Base-by-base conservation (phyloP, 2,113 vertebrate genomes). In the Micromys minutus region DNA sequence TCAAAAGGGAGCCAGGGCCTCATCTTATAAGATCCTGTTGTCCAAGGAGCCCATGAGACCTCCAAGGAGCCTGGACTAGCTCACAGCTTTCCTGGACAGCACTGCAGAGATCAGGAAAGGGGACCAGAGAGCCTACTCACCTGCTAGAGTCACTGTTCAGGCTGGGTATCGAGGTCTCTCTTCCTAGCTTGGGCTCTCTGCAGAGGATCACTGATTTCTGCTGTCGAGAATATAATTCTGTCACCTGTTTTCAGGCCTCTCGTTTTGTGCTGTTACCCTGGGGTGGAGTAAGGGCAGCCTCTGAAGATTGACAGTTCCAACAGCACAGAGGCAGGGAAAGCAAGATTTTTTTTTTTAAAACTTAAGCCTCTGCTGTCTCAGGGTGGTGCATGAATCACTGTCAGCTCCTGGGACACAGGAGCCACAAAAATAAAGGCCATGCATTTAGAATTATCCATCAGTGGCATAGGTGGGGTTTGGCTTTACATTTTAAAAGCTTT, bases 201-300 rank as follows among this genome's bases (percentile, higher is more conserved):
- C 86, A 86, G 59, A 85, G 21, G 22, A 65, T 47, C 87, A 67
- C 80, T 92, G 89, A 94, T 92, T 88, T 95, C 59, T 72, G 76
- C 47, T 89, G 45, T 81, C 4, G 36, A 96, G 81, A 90, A 90
- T 87, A 9, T 67, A 79, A 92, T 65, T 74, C 87, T 91, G 72
- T 50, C n/a, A 72, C 61, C 75, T 91, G 59, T 52, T 61, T 71
- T 77, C 55, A 50, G 90, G 31, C 13, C 31, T 92, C 75, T 95
- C 34, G 31, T 89, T 85, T 85, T 63, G 34, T 2, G 7, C 79
- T 67, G 17, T 45, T 72, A 45, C 52, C 24, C 59, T 17, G 77
- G 57, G 67, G 63, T 74, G 29, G 24, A 59, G 57, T 57, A 83
- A 90, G 59, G 69, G 45, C 42, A 36, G 1, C 42, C 36, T 87